A percentile compares a stretch with the other conserved stretches of the same genome.
Conservation (phyloP, 2,113 vertebrate species). For the Oryctolagus cuniculus region DNA sequence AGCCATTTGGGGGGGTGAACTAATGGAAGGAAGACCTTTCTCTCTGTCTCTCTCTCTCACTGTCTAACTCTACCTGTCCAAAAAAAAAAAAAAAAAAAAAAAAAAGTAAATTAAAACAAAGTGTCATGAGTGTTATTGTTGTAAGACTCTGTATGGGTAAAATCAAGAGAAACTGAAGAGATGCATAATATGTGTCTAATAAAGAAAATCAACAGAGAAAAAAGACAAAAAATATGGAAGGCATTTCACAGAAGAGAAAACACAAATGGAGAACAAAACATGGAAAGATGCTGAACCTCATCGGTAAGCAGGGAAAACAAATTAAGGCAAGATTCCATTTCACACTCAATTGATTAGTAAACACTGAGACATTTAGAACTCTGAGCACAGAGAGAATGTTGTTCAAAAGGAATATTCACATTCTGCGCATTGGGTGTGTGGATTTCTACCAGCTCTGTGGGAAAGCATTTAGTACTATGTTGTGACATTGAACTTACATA, state of each 20-base stretch:
- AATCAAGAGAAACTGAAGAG: not conserved
- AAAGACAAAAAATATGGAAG: not conserved
- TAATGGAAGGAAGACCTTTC: too few species aligned
- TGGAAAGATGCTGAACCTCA: slow-evolving; percentile 22
- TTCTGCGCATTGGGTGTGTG: not conserved
- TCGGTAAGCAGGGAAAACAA: slow-evolving; percentile 63
- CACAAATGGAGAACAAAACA: slow-evolving; percentile 42
- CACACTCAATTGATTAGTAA: slow-evolving; percentile 48
- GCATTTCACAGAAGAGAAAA: slow-evolving; percentile 57
- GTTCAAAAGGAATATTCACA: not conserved
- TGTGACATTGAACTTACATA: not conserved
- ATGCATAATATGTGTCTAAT: not conserved
- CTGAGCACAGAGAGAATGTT: not conserved
- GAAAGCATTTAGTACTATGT: not conserved
- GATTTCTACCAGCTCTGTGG: not conserved
- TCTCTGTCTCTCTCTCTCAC: too few species aligned
- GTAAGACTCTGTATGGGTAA: not conserved
- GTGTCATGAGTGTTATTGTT: not conserved
- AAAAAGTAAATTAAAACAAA: not conserved
- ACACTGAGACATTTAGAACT: slow-evolving; percentile 47
- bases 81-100: too few species aligned
- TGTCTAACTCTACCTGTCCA: too few species aligned
- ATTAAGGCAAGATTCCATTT: slow-evolving; percentile 50
- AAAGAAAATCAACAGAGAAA: not conserved
- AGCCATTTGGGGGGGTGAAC: too few species aligned